Evolutionary conservation across 2,888 invertebrate species (phyloP), one percentile per base, ranked within the genome.

Genomic region (Nasonia oneida): DNA sequence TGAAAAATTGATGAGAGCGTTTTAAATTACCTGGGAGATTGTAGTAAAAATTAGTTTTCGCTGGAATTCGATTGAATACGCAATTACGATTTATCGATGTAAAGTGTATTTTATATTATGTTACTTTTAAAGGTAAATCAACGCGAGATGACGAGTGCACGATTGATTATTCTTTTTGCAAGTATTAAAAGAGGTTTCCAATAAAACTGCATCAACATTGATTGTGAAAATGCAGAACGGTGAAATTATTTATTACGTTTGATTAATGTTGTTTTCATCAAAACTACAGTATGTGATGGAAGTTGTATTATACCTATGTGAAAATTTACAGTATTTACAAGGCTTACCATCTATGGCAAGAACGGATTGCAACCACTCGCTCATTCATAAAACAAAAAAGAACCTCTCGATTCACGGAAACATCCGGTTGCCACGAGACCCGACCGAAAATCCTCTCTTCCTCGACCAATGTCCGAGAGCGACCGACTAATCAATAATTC

Each of bases 401-500:
- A 61, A 61, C n/a, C 57, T 18, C 23, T 23, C 23, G 57, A n/a
- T n/a, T 61, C n/a, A 61, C n/a, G 57, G 23, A 61, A 61, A 23
- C n/a, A 61, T 61, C n/a, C 57, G 57, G 57, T 61, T 10, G n/a
- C 57, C 57, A 8, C n/a, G 23, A n/a, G 57, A 61, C 23, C 57
- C 57, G n/a, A 61, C 57, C 57, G n/a, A 61, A 61, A 61, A 61
- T 61, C 57, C 57, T 67, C 33, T 67, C 67, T 67, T 33, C 14
- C 67, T 33, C 29, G 67, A 61, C 57, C 57, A 61, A 61, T 61
- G 57, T n/a, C 57, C 57, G 57, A 61, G 57, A 23, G 57, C n/a
- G 18, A 8, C 23, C n/a, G 57, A 61, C 67, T 67, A 67, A 67
- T 67, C 67, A 67, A 67, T 67, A 67, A 67, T 67, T 67, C 67